These are phyloP conservation scores for Piezodorus guildinii DNA, from an alignment of 1,140 invertebrate genomes.

Conservation along the genomic window DNA sequence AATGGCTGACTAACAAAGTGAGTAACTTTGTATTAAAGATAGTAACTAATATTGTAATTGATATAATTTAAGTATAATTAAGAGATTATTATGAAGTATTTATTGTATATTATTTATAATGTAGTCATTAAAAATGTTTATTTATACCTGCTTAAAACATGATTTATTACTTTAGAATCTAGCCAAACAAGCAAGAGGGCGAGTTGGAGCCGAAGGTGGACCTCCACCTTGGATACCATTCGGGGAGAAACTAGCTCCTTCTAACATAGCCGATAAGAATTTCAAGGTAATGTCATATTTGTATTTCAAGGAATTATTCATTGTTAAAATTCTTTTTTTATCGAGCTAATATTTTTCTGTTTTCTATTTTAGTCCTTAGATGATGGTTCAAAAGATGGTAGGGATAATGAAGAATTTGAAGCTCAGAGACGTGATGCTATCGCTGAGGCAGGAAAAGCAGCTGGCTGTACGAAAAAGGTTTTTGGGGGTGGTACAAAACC, in stretches of 20 bases:
- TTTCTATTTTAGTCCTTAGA: constrained; percentile 28
- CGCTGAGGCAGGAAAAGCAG: constrained; percentile 55
- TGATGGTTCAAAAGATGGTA: constrained; percentile 23
- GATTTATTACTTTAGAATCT: constrained; percentile 42
- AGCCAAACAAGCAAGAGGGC: constrained; percentile 52
- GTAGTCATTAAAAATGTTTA: too few relatives aligned
- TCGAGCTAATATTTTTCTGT: background rate
- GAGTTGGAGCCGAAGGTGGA: constrained; percentile 49
- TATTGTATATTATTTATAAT: too few relatives aligned
- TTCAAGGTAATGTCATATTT: constrained; percentile 52
- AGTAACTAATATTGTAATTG: too few relatives aligned
- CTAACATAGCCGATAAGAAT: constrained; percentile 46
- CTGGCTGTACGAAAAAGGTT: constrained; percentile 48
- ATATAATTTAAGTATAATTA: too few relatives aligned
- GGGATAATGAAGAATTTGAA: constrained; percentile 65
- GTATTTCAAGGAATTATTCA: constrained; percentile 40
- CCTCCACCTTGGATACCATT: constrained; percentile 87
- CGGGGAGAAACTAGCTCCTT: constrained; percentile 59
- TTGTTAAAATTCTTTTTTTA: background rate
- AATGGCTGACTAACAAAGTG: constrained; percentile 76
- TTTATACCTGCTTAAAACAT: background rate
- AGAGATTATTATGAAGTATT: too few relatives aligned
- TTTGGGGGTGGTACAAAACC: constrained; percentile 55
- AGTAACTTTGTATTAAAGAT: too few relatives aligned
- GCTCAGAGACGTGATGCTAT: constrained; percentile 73